Evolutionary conservation across 1,140 invertebrate genomes (phyloP).

Genomic region (Trissolcus basalis): DNA sequence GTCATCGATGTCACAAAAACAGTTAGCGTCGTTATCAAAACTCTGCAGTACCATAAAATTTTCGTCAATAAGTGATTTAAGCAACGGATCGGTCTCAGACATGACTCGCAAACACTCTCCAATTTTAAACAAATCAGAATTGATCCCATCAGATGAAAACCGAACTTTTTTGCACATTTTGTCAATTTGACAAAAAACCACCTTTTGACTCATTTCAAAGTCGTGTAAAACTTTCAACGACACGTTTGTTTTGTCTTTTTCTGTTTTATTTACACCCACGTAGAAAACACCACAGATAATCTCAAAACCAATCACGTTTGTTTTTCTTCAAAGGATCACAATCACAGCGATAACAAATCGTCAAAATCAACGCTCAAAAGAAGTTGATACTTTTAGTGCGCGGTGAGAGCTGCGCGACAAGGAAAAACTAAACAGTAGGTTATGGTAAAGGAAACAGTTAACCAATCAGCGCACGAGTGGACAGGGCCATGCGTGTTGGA

Average conservation of each 20-base stretch:
- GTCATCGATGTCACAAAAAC: constrained; percentile 13
- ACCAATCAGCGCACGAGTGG: no score
- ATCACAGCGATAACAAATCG: no score
- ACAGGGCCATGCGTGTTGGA: no score
- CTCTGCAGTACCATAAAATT: constrained; percentile 7
- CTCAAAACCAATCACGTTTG: no score
- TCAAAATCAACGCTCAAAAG: no score
- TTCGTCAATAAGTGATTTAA: constrained; percentile 17
- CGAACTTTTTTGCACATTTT: background rate
- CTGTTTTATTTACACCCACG: no score
- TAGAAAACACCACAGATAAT: no score
- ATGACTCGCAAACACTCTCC: background rate
- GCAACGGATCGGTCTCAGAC: constrained; percentile 14
- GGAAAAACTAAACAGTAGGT: no score
- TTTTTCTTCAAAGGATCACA: no score
- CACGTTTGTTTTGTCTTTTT: background rate
- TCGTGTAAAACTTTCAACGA: background rate
- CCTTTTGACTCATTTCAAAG: background rate
- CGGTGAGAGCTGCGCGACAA: no score
- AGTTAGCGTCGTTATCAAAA: constrained; percentile 4
- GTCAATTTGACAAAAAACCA: background rate
- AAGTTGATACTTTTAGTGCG: no score
- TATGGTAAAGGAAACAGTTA: no score
- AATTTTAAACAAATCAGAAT: background rate
- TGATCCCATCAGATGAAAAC: constrained; percentile 8